Percentiles rank a stretch among this genome's conserved stretches.
These are phyloP conservation scores for Moxostoma hubbsi DNA, from an alignment of 2,797 vertebrate genomes.

Conservation along the genomic window DNA sequence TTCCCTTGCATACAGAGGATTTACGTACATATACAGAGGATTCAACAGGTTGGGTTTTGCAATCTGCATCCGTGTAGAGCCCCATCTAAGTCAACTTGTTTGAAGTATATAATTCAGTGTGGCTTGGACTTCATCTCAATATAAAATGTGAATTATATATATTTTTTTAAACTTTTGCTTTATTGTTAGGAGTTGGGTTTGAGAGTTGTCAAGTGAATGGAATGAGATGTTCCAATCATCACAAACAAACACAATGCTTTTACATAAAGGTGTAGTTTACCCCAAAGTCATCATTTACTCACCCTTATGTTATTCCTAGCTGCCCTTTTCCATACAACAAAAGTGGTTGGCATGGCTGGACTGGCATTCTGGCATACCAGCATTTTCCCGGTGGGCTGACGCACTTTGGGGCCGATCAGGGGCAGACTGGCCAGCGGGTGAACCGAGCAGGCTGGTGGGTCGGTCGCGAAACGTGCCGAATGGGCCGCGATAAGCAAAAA, in stretches of 20 bases:
- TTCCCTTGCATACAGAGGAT: neutral
- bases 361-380: too few relatives aligned
- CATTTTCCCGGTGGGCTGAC: too few relatives aligned
- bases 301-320: too few relatives aligned
- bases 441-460: too few relatives aligned
- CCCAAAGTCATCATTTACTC: too few relatives aligned
- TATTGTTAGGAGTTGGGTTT: neutral
- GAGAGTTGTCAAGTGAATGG: neutral
- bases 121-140: slow-evolving; percentile 43
- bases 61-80: slow-evolving; percentile 40
- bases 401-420: too few relatives aligned
- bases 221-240: neutral
- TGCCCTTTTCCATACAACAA: too few relatives aligned
- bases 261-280: neutral
- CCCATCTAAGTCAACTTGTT: slow-evolving; percentile 45
- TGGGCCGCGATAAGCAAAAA: too few relatives aligned
- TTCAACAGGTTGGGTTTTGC: slow-evolving; percentile 48
- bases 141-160: slow-evolving; percentile 39
- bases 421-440: too few relatives aligned
- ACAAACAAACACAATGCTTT: neutral
- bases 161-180: neutral
- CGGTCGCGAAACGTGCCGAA: too few relatives aligned
- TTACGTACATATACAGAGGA: neutral
- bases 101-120: slow-evolving; percentile 54
- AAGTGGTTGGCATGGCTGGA: too few relatives aligned